Evolutionary conservation across 2,888 invertebrate genomes (phyloP).

Genomic region (Drosophila meridionalis): DNA sequence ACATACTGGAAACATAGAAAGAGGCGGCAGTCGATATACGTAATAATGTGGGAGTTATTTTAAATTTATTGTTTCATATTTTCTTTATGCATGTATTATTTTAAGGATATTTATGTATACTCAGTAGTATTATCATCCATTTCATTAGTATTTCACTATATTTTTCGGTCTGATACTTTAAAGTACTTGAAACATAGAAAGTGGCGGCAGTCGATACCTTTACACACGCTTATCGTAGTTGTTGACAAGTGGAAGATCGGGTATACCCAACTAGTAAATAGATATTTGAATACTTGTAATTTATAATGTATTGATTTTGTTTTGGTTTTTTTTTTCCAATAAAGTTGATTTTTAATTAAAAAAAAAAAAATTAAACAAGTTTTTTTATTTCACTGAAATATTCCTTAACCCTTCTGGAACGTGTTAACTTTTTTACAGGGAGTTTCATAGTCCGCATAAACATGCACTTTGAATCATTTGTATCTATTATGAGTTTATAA

Average conservation of each 20-base stretch:
- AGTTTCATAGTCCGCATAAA: background rate
- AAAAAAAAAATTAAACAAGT: too few species aligned
- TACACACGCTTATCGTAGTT: background rate
- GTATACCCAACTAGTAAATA: background rate
- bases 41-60: background rate
- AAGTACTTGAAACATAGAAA: background rate
- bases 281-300: background rate
- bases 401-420: background rate
- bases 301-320: too few species aligned
- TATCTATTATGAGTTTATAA: slow-evolving; percentile 41
- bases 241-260: background rate
- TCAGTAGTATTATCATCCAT: background rate
- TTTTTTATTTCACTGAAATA: too few species aligned
- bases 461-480: background rate
- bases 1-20: background rate
- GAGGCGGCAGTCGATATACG: background rate
- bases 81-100: background rate
- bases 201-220: background rate
- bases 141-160: background rate
- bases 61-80: background rate
- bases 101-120: too few species aligned
- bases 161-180: too few species aligned
- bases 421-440: slow-evolving; percentile 7
- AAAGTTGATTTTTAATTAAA: background rate
- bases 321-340: background rate